Conservation (phyloP, 2,797 vertebrate genomes). For the Tokudaia muenninki region DNA sequence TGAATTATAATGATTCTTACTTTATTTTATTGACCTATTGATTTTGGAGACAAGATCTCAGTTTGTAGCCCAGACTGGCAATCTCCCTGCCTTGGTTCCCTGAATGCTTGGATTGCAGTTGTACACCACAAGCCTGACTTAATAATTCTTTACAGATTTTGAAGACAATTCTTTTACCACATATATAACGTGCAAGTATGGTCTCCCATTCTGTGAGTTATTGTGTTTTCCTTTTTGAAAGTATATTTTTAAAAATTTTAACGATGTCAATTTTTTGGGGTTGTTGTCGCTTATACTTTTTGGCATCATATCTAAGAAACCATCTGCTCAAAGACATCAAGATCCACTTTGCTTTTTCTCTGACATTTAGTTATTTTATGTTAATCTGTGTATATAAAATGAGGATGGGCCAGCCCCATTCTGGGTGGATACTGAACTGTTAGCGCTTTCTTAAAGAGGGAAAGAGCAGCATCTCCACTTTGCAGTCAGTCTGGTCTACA, state of each 20-base stretch:
- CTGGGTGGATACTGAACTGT: neutral
- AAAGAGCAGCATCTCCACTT: neutral
- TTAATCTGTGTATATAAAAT: neutral
- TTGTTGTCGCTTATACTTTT: neutral
- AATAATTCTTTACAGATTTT: neutral
- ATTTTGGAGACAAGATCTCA: neutral
- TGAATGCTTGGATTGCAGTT: neutral
- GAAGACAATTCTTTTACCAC: neutral
- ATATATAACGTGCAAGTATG: neutral
- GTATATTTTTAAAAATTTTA: neutral
- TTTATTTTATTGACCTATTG: constrained; percentile 27
- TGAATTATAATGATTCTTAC: neutral
- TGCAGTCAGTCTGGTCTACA: neutral
- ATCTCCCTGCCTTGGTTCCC: neutral
- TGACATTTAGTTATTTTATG: neutral
- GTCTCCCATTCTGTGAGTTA: neutral
- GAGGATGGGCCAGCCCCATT: neutral
- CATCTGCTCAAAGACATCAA: neutral
- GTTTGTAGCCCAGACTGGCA: neutral
- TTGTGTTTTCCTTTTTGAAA: neutral
- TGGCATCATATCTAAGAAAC: neutral
- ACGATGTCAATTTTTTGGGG: neutral
- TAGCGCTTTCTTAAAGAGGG: neutral
- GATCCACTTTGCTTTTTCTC: neutral
- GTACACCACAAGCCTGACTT: neutral